Percentiles rank a stretch among this genome's conserved stretches.
phyloP scores from a whole-genome alignment of 2,888 invertebrate genomes.

The Lordiphosa fenestrarum region DNA sequence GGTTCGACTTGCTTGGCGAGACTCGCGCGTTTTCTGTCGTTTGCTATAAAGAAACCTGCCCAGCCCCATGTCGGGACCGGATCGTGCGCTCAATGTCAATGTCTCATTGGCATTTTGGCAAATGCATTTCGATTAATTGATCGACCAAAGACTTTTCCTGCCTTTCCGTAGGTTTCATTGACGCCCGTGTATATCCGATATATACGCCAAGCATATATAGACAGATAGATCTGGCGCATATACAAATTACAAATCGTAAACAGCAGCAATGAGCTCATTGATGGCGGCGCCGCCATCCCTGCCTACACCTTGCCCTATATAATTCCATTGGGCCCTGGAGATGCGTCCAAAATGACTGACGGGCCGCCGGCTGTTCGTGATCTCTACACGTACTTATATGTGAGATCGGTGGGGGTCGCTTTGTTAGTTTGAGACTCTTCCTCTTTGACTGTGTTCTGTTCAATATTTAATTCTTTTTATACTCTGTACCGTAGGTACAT shows the following conservation, averaged over 20 bases:
- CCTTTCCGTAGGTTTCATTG: conserved; percentile 29
- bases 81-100: conserved; percentile 65
- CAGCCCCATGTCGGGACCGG: conserved; percentile 22
- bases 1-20: conserved; percentile 59
- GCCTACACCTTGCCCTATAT: conserved; percentile 48
- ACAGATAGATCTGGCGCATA: conserved; percentile 11
- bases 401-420: conserved; percentile 32
- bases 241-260: conserved; percentile 35
- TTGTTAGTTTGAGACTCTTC: conserved; percentile 15
- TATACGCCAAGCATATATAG: conserved; percentile 17
- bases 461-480: conserved; percentile 49
- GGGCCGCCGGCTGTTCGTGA: conserved; percentile 31
- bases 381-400: conserved; percentile 10
- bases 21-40: conserved; percentile 60
- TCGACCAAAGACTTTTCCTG: conserved; percentile 27
- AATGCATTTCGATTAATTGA: conserved; percentile 61
- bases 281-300: conserved; percentile 32
- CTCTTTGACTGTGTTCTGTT: conserved; percentile 36
- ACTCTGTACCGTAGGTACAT: too few relatives aligned
- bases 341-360: conserved; percentile 36
- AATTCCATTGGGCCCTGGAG: conserved; percentile 34
- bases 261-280: conserved; percentile 67
- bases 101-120: conserved; percentile 75
- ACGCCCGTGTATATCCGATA: conserved; percentile 32
- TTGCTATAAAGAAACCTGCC: conserved; percentile 63